Conservation (phyloP, 1,140 invertebrate species). For the Mylabris phalerata region DNA sequence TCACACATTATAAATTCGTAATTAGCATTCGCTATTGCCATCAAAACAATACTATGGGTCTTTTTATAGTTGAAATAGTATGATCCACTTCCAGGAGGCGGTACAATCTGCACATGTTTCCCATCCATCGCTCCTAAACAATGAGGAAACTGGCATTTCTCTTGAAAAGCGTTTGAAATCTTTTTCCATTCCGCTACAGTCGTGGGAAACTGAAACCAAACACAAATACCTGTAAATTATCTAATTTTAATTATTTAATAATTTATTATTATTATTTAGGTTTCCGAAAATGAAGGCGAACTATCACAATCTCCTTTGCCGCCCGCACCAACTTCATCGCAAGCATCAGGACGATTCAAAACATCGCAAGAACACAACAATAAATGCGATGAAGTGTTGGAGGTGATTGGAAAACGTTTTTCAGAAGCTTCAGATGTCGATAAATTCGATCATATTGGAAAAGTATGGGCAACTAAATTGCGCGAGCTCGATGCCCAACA, state of each 20-base stretch:
- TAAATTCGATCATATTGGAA: constrained; percentile 11
- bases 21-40: constrained; percentile 40
- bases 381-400: constrained; percentile 13
- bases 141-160: constrained; percentile 31
- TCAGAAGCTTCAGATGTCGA: background rate
- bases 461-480: constrained; percentile 8
- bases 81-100: constrained; percentile 32
- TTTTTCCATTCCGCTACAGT: constrained; percentile 31
- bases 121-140: constrained; percentile 33
- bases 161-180: constrained; percentile 32
- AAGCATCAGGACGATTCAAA: constrained; percentile 1
- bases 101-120: constrained; percentile 37
- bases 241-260: too few species aligned
- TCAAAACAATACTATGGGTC: constrained; percentile 31
- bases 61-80: constrained; percentile 35
- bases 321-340: background rate
- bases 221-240: too few species aligned
- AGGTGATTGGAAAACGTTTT: constrained; percentile 5
- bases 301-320: background rate
- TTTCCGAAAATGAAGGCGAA: too few species aligned
- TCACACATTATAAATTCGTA: constrained; percentile 40
- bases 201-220: constrained; percentile 22
- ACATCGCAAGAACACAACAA: constrained; percentile 3
- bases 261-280: too few species aligned
- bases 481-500: constrained; percentile 1